Conservation (phyloP, 1,140 invertebrate genomes). For the Hormaphis cornu region DNA sequence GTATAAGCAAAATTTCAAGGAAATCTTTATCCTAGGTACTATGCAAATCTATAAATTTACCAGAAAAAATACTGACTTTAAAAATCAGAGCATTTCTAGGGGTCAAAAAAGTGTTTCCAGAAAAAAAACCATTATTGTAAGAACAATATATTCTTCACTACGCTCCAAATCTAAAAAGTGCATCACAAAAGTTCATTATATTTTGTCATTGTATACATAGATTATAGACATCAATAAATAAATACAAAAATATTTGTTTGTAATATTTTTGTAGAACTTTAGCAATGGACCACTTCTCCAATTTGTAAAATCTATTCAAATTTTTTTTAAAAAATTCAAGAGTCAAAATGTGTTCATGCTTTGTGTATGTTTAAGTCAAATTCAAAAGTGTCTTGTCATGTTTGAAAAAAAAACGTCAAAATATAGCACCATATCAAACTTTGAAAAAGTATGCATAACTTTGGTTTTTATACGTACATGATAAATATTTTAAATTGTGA, state of each 20-base stretch:
- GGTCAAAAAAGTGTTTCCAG: too few species aligned
- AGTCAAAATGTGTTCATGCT: slow-evolving; percentile 11
- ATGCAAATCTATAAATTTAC: too few species aligned
- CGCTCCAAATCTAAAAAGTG: too few species aligned
- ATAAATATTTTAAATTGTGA: background rate
- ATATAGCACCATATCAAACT: background rate
- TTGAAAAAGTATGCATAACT: slow-evolving; percentile 12
- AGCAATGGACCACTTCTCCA: background rate
- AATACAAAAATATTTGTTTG: background rate
- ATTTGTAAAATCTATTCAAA: slow-evolving; percentile 18
- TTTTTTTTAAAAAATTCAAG: background rate
- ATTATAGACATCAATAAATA: background rate
- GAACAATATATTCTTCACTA: too few species aligned
- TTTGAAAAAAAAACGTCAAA: background rate
- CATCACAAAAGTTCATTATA: background rate
- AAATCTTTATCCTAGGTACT: too few species aligned
- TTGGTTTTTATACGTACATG: background rate
- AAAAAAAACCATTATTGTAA: too few species aligned
- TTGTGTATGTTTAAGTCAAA: slow-evolving; percentile 29
- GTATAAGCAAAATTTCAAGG: too few species aligned
- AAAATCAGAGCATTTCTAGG: too few species aligned
- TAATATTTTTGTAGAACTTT: background rate
- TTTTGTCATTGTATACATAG: background rate
- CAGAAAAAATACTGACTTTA: too few species aligned
- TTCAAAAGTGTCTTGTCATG: slow-evolving; percentile 16